Conservation (phyloP, 2,888 invertebrate species). For the Sinelater perroti region DNA sequence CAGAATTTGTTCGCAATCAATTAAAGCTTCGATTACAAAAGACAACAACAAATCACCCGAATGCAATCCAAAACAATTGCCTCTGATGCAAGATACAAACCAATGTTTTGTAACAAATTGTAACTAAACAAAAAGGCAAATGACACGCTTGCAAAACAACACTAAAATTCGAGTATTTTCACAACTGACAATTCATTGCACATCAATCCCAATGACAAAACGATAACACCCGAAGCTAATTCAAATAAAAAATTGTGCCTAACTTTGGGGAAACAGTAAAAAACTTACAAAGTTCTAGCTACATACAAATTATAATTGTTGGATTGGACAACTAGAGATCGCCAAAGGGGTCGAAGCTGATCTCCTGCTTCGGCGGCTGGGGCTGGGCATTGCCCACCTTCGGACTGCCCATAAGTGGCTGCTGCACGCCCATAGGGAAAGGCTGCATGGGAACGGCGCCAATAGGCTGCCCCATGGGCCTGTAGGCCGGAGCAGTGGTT, state of each 20-base stretch:
- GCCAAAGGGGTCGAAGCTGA: slow-evolving; percentile 60
- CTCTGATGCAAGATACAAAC: slow-evolving; percentile 28
- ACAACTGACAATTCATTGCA: slow-evolving; percentile 26
- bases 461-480: slow-evolving; percentile 73
- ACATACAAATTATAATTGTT: slow-evolving; percentile 4
- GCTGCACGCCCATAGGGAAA: slow-evolving; percentile 46
- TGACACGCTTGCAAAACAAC: slow-evolving; percentile 11
- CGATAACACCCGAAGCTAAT: slow-evolving; percentile 14
- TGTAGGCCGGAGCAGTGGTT: slow-evolving; percentile 83
- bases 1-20: no score
- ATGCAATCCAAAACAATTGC: no score
- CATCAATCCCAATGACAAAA: slow-evolving; percentile 21
- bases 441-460: slow-evolving; percentile 48
- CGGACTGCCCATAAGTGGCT: slow-evolving; percentile 50
- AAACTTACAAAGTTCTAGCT: slow-evolving; percentile 19
- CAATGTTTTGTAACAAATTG: no score
- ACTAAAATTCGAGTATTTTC: slow-evolving; percentile 26
- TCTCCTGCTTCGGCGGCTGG: slow-evolving; percentile 49
- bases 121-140: no score
- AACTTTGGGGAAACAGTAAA: slow-evolving; percentile 23
- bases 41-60: no score
- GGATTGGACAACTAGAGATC: slow-evolving; percentile 55
- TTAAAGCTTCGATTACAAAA: no score
- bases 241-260: slow-evolving; percentile 27
- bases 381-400: slow-evolving; percentile 50